phyloP scores from a whole-genome alignment of 2,113 vertebrate genomes.

The Deroptyus accipitrinus region DNA sequence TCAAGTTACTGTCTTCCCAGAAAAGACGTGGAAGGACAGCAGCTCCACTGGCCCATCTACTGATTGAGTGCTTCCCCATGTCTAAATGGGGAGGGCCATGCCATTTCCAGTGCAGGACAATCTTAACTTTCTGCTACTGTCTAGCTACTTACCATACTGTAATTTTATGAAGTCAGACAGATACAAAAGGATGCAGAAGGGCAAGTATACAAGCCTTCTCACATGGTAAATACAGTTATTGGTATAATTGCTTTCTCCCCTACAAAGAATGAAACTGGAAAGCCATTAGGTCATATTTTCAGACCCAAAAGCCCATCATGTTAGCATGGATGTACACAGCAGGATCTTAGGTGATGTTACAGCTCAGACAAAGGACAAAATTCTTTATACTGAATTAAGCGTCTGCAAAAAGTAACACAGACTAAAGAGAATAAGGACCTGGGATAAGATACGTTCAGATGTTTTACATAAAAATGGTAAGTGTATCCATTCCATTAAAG shows the following conservation, averaged over 20 bases:
- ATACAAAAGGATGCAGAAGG: background rate
- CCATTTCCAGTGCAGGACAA: background rate
- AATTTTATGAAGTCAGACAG: background rate
- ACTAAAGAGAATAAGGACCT: background rate
- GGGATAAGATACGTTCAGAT: background rate
- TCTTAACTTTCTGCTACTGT: background rate
- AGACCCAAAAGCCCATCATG: background rate
- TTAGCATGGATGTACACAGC: background rate
- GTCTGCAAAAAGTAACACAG: background rate
- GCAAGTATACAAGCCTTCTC: background rate
- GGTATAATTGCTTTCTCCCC: background rate
- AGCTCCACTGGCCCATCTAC: background rate
- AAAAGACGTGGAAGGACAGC: background rate
- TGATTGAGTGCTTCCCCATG: rapidly evolving
- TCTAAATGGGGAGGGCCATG: rapidly evolving
- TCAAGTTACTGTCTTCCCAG: background rate
- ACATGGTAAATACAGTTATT: background rate
- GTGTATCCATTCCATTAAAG: background rate
- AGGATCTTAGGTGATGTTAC: background rate
- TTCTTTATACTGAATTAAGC: background rate
- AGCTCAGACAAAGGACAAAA: background rate
- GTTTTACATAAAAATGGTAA: background rate
- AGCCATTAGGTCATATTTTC: background rate
- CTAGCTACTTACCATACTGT: rapidly evolving
- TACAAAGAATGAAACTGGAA: background rate